Conservation (phyloP, 2,888 invertebrate species). For the Pachydiplax longipennis region DNA sequence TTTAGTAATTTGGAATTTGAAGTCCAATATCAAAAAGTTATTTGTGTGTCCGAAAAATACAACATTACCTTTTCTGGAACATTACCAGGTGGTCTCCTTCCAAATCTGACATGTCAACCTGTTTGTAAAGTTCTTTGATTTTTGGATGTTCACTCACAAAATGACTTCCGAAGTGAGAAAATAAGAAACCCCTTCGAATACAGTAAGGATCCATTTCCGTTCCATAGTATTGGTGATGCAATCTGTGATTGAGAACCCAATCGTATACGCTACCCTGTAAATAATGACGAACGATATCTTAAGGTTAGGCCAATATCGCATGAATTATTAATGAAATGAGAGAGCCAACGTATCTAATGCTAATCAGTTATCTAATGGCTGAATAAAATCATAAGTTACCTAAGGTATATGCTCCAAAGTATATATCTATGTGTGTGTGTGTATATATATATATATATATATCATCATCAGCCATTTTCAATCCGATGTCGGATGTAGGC, state of each 20-base stretch:
- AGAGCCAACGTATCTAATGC: no score
- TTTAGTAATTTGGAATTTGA: neutral
- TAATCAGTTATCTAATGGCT: no score
- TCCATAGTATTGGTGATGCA: slow-evolving; percentile 81
- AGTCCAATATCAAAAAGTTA: neutral
- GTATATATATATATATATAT: no score
- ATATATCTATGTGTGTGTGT: no score
- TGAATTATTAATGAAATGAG: no score
- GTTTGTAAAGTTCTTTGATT: slow-evolving; percentile 68
- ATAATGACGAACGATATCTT: neutral
- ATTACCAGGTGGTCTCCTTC: slow-evolving; percentile 78
- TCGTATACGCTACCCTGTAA: slow-evolving; percentile 81
- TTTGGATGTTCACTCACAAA: slow-evolving; percentile 71
- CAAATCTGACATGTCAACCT: slow-evolving; percentile 82
- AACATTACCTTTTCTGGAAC: slow-evolving; percentile 77
- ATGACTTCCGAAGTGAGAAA: slow-evolving; percentile 80
- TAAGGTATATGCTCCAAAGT: no score
- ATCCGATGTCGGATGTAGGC: no score
- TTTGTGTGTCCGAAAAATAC: neutral
- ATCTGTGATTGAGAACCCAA: slow-evolving; percentile 82
- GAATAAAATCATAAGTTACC: no score
- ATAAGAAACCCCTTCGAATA: slow-evolving; percentile 78
- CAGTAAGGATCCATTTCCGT: slow-evolving; percentile 84
- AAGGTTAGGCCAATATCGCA: no score
- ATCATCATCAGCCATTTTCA: no score